Evolutionary conservation across 2,888 invertebrate species (phyloP).

Genomic region (Xestoiulus laeticollis): DNA sequence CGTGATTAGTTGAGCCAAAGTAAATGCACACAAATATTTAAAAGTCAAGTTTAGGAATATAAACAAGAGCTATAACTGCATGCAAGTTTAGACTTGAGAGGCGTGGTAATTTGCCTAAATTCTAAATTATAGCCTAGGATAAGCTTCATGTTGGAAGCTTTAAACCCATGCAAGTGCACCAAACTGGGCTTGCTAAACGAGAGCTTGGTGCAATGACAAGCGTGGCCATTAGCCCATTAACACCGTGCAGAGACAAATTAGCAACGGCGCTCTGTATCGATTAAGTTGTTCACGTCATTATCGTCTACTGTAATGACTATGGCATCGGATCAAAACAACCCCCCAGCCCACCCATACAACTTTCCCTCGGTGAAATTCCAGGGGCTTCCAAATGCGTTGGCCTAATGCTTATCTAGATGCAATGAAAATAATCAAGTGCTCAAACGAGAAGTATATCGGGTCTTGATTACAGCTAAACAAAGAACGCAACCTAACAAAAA

Average conservation of each 20-base stretch:
- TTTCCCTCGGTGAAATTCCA: neutral
- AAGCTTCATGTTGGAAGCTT: too few species aligned
- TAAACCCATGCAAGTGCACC: neutral
- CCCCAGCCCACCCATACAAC: neutral
- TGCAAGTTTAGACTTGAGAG: too few species aligned
- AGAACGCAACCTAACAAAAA: neutral
- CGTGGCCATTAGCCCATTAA: conserved; percentile 22
- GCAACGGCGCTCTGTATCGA: conserved; percentile 18
- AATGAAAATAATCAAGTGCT: neutral
- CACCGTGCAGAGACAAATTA: conserved; percentile 10
- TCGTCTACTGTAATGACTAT: conserved; percentile 9
- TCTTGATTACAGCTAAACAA: neutral
- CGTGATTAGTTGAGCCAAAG: too few species aligned
- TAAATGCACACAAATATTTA: too few species aligned
- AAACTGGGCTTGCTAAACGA: neutral
- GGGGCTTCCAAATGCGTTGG: conserved; percentile 25
- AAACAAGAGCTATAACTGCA: too few species aligned
- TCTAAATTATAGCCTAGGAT: too few species aligned
- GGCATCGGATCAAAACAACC: neutral
- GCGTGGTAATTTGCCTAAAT: too few species aligned
- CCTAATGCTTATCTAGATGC: neutral
- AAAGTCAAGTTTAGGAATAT: too few species aligned
- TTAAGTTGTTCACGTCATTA: conserved; percentile 19
- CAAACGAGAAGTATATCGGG: neutral
- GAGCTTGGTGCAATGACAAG: neutral